Evolutionary conservation across 2,888 invertebrate genomes (phyloP).

Genomic region (Parelbella ahira): DNA sequence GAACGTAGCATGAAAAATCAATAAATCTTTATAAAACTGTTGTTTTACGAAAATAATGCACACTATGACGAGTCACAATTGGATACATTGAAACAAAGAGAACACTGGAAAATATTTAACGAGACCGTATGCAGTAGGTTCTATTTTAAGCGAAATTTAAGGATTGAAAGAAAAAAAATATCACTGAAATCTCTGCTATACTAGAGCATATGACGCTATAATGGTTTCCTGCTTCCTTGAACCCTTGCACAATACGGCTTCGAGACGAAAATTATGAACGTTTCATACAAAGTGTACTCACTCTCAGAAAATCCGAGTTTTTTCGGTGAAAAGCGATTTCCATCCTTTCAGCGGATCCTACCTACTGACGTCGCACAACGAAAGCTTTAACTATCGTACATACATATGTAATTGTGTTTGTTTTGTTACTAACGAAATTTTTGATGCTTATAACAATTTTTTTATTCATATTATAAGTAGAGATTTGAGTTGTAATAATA

Average conservation of each 20-base stretch:
- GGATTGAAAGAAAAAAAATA: slow-evolving; percentile 29
- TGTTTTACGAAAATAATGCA: no score
- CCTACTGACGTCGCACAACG: not conserved
- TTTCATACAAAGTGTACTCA: slow-evolving; percentile 35
- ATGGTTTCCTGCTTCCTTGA: slow-evolving; percentile 73
- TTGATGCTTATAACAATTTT: no score
- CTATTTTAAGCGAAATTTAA: slow-evolving; percentile 15
- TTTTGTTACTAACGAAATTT: no score
- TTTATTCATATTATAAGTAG: no score
- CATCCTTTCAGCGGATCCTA: slow-evolving; percentile 15
- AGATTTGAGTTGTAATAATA: no score
- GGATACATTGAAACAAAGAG: slow-evolving; percentile 17
- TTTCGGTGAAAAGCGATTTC: slow-evolving; percentile 32
- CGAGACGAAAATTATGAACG: slow-evolving; percentile 63
- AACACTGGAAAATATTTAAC: slow-evolving; percentile 9
- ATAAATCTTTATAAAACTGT: no score
- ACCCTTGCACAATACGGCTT: slow-evolving; percentile 54
- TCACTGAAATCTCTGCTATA: slow-evolving; percentile 58
- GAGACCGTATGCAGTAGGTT: slow-evolving; percentile 3
- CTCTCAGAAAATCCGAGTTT: slow-evolving; percentile 40
- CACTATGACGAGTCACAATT: slow-evolving; percentile 17
- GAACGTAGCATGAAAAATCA: no score
- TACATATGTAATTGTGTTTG: no score
- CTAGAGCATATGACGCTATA: slow-evolving; percentile 59
- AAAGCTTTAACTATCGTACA: not conserved